Evolutionary conservation across 2,888 invertebrate species (phyloP), one percentile per base, ranked within the genome.

Genomic region (Muscina levida): DNA sequence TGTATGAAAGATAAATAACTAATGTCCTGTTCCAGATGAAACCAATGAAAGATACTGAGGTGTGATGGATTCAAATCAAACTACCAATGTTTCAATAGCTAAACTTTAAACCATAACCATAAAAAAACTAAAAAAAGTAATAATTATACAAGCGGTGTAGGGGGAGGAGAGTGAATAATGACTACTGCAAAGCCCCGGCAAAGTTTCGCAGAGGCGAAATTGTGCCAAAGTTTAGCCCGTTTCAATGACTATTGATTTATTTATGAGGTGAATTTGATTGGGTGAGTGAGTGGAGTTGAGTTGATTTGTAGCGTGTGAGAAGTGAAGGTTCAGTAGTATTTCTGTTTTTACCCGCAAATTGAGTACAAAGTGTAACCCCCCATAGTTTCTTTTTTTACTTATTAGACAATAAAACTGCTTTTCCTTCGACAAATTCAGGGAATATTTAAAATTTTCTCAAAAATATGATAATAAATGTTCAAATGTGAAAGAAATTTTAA

Each of bases 11-110:
- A 15, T 22, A 48, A 51, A 26, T n/a, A 57, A 65, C 71, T 26
- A 56, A 24, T 72, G 6, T 44, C 2, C 44, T 13, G 44, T 44
- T 44, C 31, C 31, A 8, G 8, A 31, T 31, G n/a, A 31, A 31
- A 31, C 31, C 8, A 13, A 22, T 57, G 68, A 71, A 42, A 70
- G 46, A 62, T n/a, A 77, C 66, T 82, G 56, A n/a, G n/a, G n/a
- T 84, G 57, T 65, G 24, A 51, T 53, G 24, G 22, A 15, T n/a
- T 10, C 15, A 51, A 51, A 10, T 19, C 24, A 37, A 51, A 37
- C 66, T 66, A 66, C 62, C 39, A 62, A 53, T 53, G 53, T 24
- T 53, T 22, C 11, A 24, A 3, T 24, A 53, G 24, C 24, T 10
- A 17, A 59, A 59, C 39, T 57, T 57, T 39, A n/a, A 46, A 31